Evolutionary conservation across 1,140 invertebrate genomes (phyloP).

Genomic region (Chymomyza costata): DNA sequence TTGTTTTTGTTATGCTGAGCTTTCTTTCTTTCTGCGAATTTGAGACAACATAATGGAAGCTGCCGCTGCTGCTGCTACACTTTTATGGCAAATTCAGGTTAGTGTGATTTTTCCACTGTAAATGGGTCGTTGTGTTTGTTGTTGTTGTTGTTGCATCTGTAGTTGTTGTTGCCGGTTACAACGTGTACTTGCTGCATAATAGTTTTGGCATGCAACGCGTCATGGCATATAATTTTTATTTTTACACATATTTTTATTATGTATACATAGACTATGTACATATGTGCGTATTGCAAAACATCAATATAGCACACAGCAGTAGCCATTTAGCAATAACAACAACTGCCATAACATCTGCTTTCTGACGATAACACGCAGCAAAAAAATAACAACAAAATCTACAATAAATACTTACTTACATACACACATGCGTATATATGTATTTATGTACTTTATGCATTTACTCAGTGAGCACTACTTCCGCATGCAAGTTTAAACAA

Average conservation of each 20-base stretch:
- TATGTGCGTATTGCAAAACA: conserved; percentile 41
- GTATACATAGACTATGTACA: conserved; percentile 3
- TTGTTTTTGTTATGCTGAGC: conserved; percentile 4
- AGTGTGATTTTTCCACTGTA: conserved; percentile 63
- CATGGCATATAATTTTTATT: conserved; percentile 24
- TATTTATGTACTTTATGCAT: conserved; percentile 33
- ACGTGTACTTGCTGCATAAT: conserved; percentile 10
- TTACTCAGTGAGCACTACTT: conserved; percentile 37
- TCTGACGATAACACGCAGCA: conserved; percentile 46
- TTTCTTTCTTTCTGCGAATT: conserved; percentile 45
- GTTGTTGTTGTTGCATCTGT: conserved; percentile 22
- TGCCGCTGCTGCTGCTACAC: conserved; percentile 26
- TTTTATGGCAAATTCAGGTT: conserved; percentile 68
- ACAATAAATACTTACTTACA: conserved; percentile 13
- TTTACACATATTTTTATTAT: background rate
- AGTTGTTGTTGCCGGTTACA: conserved; percentile 17
- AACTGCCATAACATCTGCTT: conserved; percentile 47
- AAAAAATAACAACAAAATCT: conserved; percentile 29
- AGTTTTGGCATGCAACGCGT: conserved; percentile 2
- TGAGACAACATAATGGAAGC: conserved; percentile 50
- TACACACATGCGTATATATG: conserved; percentile 12
- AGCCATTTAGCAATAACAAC: conserved; percentile 30
- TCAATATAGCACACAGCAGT: conserved; percentile 44
- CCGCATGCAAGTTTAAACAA: conserved; percentile 63
- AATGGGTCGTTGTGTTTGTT: conserved; percentile 49